Conservation (phyloP, 2,888 invertebrate species). For the Xanthia togata region DNA sequence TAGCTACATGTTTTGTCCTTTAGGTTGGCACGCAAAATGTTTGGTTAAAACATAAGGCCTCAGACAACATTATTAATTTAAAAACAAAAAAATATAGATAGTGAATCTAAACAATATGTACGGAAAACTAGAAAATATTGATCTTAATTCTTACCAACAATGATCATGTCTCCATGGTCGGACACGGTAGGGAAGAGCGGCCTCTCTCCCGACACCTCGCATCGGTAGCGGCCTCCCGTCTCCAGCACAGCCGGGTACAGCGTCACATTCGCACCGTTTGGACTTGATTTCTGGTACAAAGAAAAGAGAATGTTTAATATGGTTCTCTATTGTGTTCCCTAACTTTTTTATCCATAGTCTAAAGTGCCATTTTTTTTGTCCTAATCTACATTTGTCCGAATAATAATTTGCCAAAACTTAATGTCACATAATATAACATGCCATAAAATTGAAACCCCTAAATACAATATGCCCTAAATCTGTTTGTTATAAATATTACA, state of each 20-base stretch:
- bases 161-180: slow-evolving; percentile 93
- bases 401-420: no score
- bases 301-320: slow-evolving; percentile 18
- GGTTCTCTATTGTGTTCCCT: no score
- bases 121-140: not conserved
- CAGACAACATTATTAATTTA: not conserved
- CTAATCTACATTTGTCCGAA: no score
- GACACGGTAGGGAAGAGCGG: slow-evolving; percentile 94
- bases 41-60: not conserved
- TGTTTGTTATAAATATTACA: no score
- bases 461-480: no score
- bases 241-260: slow-evolving; percentile 92
- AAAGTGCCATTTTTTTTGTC: no score
- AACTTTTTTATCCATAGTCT: no score
- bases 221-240: slow-evolving; percentile 94
- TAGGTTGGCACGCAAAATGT: not conserved
- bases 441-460: no score
- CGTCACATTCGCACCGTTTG: slow-evolving; percentile 92
- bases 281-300: slow-evolving; percentile 90
- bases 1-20: not conserved
- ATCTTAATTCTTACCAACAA: slow-evolving; percentile 92
- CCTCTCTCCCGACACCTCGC: slow-evolving; percentile 94
- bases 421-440: no score
- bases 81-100: not conserved
- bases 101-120: not conserved